These are phyloP conservation scores for Carduelis carduelis DNA, from an alignment of 2,797 vertebrate species.

Conservation along the genomic window DNA sequence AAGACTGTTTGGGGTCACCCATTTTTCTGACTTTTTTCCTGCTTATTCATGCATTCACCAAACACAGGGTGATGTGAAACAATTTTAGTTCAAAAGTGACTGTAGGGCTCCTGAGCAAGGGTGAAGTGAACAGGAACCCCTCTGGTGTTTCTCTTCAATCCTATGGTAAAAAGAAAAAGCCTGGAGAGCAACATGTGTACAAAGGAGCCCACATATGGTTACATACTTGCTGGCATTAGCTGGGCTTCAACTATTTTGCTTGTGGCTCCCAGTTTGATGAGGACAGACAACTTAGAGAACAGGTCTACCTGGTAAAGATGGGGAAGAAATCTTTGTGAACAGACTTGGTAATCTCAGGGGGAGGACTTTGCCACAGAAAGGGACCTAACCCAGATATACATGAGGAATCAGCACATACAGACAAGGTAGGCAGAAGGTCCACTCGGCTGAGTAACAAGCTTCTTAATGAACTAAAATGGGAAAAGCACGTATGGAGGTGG, in stretches of 20 bases:
- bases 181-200: neutral
- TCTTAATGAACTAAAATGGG: neutral
- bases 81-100: neutral
- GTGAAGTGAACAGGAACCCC: neutral
- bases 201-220: neutral
- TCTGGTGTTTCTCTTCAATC: neutral
- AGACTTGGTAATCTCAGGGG: neutral
- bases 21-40: neutral
- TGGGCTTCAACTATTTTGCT: neutral
- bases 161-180: neutral
- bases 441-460: neutral
- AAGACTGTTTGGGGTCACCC: neutral
- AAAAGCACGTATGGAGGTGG: neutral
- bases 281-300: neutral
- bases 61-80: neutral
- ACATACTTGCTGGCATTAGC: neutral
- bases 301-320: neutral
- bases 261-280: neutral
- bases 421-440: neutral
- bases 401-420: neutral
- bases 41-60: neutral
- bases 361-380: neutral
- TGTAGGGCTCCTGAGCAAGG: neutral
- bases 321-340: neutral
- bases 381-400: neutral